A percentile compares a stretch with the other conserved stretches of the same genome.
Conservation (phyloP, 2,113 vertebrate species). For the Pseudonaja textilis region DNA sequence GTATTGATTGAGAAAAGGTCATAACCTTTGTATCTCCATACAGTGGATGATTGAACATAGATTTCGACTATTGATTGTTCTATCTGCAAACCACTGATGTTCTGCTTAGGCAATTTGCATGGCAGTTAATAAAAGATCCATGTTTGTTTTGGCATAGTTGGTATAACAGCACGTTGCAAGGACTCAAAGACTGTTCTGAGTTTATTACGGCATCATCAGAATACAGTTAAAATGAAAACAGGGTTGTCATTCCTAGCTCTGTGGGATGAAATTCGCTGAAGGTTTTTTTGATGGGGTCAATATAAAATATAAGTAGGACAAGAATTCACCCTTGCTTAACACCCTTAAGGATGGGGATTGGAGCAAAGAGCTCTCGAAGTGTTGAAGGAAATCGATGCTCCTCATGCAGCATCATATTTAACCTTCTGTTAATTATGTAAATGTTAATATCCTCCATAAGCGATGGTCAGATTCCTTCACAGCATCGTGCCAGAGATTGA, state of each 20-base stretch:
- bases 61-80: background rate
- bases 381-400: background rate
- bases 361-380: background rate
- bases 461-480: background rate
- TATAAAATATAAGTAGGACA: background rate
- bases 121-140: background rate
- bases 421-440: background rate
- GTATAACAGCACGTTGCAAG: background rate
- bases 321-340: background rate
- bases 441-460: background rate
- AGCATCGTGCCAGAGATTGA: background rate
- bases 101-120: background rate
- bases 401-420: background rate
- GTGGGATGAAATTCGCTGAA: background rate
- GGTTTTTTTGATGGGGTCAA: background rate
- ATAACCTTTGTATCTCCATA: background rate
- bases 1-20: background rate
- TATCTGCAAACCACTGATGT: background rate
- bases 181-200: background rate
- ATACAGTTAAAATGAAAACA: background rate
- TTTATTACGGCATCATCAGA: background rate
- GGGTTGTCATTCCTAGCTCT: background rate
- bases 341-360: background rate
- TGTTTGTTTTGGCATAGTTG: background rate
- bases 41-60: background rate